These are phyloP conservation scores for Pteruthius melanotis DNA, from an alignment of 2,113 vertebrate species.

Conservation along the genomic window DNA sequence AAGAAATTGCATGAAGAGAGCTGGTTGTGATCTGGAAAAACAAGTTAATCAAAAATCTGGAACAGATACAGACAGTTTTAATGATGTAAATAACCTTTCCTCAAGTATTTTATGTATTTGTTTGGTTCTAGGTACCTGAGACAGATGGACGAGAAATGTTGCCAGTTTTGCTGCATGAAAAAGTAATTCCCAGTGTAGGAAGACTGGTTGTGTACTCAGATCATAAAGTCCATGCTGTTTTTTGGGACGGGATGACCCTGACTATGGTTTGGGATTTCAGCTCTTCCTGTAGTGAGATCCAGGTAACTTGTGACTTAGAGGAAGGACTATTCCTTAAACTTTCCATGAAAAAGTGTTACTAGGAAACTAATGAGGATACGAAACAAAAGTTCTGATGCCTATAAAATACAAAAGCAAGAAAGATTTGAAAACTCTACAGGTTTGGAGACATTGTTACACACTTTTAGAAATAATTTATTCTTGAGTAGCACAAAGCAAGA, in stretches of 20 bases:
- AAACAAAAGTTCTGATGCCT: background rate
- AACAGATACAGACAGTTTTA: background rate
- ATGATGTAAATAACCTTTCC: background rate
- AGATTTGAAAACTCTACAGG: background rate
- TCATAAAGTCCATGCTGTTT: slow-evolving; percentile 67
- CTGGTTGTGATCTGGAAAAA: background rate
- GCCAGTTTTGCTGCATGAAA: slow-evolving; percentile 65
- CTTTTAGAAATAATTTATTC: background rate
- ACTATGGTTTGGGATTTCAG: slow-evolving; percentile 72
- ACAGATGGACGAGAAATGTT: slow-evolving; percentile 38
- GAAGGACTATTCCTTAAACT: background rate
- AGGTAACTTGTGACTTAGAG: slow-evolving; percentile 33
- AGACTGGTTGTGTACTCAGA: slow-evolving; percentile 72
- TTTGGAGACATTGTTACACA: background rate
- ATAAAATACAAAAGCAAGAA: background rate
- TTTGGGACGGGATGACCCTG: slow-evolving; percentile 66
- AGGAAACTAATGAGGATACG: background rate
- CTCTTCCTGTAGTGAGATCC: slow-evolving; percentile 20
- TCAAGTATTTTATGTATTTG: background rate
- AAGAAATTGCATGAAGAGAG: background rate
- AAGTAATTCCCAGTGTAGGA: slow-evolving; percentile 54
- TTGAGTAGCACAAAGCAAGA: background rate
- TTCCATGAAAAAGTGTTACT: background rate
- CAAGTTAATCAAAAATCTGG: background rate
- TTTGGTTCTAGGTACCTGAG: slow-evolving; percentile 51